phyloP scores from a whole-genome alignment of 1,140 invertebrate species.

The Ectropis grisescens region DNA sequence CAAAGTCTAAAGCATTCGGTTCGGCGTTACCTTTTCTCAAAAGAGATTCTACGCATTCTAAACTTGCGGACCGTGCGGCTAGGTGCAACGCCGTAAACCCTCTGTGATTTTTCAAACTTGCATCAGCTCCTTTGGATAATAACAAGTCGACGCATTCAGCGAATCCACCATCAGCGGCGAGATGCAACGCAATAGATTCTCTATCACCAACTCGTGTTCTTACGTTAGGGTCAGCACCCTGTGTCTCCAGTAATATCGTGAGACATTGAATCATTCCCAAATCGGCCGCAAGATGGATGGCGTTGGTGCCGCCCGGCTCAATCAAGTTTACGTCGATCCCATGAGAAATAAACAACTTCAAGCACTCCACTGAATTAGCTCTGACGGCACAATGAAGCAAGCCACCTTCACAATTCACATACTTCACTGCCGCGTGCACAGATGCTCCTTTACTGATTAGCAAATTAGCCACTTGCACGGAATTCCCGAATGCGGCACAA shows the following conservation, averaged over 20 bases:
- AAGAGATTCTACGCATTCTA: constrained; percentile 83
- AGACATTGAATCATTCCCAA: constrained; percentile 79
- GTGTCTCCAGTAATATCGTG: constrained; percentile 76
- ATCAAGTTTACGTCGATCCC: constrained; percentile 77
- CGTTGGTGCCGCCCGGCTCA: constrained; percentile 79
- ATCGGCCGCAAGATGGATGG: constrained; percentile 83
- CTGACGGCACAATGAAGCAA: constrained; percentile 83
- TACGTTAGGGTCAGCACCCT: constrained; percentile 73
- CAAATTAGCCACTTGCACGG: constrained; percentile 78
- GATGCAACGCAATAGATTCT: constrained; percentile 82
- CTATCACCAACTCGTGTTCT: constrained; percentile 76
- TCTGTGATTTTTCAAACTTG: constrained; percentile 78
- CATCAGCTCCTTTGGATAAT: constrained; percentile 79
- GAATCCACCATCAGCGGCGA: constrained; percentile 85
- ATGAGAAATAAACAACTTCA: constrained; percentile 78
- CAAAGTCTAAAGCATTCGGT: constrained; percentile 82
- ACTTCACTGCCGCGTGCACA: constrained; percentile 71
- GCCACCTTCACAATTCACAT: constrained; percentile 79
- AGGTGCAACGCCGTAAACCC: constrained; percentile 85
- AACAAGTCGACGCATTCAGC: constrained; percentile 80
- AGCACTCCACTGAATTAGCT: constrained; percentile 80
- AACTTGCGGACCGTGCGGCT: constrained; percentile 80
- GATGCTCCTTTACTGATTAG: constrained; percentile 77
- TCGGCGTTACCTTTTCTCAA: constrained; percentile 79
- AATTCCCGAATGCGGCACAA: constrained; percentile 85